Percentiles rank a stretch among this genome's conserved stretches.
Evolutionary conservation across 2,888 invertebrate genomes (phyloP).

Genomic region (Schrankia costaestrigalis): DNA sequence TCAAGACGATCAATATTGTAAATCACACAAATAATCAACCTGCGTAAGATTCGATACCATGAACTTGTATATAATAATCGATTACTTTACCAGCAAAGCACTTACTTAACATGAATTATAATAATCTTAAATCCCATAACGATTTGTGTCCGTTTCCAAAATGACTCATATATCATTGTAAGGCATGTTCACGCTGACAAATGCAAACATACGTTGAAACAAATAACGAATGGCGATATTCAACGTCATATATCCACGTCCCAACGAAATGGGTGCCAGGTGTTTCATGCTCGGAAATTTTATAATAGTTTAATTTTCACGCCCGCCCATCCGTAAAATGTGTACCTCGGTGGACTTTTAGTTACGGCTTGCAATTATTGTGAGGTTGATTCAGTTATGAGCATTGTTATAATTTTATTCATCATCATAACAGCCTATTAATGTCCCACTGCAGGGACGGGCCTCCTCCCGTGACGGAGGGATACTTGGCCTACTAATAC

Average conservation of each 20-base stretch:
- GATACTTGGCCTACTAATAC: no score
- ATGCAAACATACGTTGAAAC: slow-evolving; percentile 40
- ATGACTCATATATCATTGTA: slow-evolving; percentile 25
- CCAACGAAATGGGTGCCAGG: slow-evolving; percentile 40
- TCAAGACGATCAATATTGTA: no score
- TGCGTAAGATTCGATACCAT: no score
- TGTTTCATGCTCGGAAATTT: slow-evolving; percentile 40
- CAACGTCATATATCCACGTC: slow-evolving; percentile 43
- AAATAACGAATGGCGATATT: slow-evolving; percentile 44
- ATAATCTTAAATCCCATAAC: slow-evolving; percentile 3
- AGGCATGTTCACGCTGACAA: slow-evolving; percentile 39
- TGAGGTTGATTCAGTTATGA: no score
- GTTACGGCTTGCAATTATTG: slow-evolving; percentile 17
- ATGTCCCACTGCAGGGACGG: no score
- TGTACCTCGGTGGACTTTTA: slow-evolving; percentile 21
- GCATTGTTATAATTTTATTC: no score
- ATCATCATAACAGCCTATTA: no score
- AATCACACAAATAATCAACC: no score
- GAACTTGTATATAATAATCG: no score
- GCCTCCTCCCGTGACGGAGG: no score
- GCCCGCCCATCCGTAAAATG: slow-evolving; percentile 27
- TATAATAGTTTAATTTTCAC: slow-evolving; percentile 46
- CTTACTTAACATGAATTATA: no score
- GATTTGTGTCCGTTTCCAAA: slow-evolving; percentile 8
- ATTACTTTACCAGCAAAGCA: no score